Conservation (phyloP, 64 coral and sea anemone genomes). For the Anthopleura sola region DNA sequence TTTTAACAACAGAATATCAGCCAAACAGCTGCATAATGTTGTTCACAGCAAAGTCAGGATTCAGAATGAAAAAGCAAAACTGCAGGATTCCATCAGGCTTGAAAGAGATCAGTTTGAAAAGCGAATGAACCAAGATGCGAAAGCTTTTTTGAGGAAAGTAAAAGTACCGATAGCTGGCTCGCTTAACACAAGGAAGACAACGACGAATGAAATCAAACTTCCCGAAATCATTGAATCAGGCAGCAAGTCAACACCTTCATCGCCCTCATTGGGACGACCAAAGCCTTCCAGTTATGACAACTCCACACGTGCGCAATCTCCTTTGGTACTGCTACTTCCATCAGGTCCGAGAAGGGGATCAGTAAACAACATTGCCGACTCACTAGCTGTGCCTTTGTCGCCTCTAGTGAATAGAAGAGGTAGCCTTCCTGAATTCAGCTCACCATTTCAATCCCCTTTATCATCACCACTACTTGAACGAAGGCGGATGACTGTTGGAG, state of each 20-base stretch:
- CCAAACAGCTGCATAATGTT: not conserved
- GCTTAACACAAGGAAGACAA: not conserved
- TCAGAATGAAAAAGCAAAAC: conserved; percentile 8
- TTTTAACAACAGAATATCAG: not conserved
- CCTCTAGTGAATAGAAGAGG: not conserved
- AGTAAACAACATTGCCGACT: not conserved
- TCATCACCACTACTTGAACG: not conserved
- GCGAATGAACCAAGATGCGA: conserved; percentile 3
- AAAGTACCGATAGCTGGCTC: not conserved
- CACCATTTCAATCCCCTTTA: not conserved
- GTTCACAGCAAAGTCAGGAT: not conserved
- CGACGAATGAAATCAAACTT: not conserved
- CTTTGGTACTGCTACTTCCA: not conserved
- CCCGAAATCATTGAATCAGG: not conserved
- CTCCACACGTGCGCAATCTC: not conserved
- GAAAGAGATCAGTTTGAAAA: not conserved
- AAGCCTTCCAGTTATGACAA: not conserved
- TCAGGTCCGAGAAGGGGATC: not conserved
- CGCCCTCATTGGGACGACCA: not conserved
- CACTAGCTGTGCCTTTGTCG: not conserved
- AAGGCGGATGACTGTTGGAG: not conserved
- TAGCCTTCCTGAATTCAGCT: not conserved
- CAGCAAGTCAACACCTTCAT: not conserved
- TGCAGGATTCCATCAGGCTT: not conserved
- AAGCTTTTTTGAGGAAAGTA: not conserved